These are phyloP conservation scores for Proales similis DNA, from an alignment of 1,140 invertebrate genomes.

Conservation along the genomic window DNA sequence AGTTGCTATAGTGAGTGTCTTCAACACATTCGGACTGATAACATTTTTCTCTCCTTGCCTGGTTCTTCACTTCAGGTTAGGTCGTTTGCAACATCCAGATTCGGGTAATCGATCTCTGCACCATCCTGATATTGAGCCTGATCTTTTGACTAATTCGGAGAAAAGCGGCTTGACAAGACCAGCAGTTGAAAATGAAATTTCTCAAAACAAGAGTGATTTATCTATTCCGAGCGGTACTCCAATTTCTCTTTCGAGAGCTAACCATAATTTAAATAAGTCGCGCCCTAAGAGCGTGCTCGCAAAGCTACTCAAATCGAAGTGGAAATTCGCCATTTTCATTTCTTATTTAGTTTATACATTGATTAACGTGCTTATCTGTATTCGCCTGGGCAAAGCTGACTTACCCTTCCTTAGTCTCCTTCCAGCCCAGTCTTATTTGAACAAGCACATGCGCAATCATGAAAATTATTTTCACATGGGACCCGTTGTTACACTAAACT, in stretches of 20 bases:
- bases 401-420: constrained; percentile 1
- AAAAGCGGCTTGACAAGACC: background rate
- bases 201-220: background rate
- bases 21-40: constrained; percentile 19
- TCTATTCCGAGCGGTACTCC: background rate
- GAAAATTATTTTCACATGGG: constrained; percentile 9
- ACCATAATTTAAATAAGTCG: constrained; percentile 14
- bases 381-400: background rate
- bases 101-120: too few relatives aligned
- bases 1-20: constrained; percentile 7
- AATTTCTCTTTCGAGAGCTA: background rate
- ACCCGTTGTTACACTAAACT: constrained; percentile 9
- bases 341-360: constrained; percentile 10
- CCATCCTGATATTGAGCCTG: constrained; percentile 3
- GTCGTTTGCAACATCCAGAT: too few relatives aligned
- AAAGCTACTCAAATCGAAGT: background rate
- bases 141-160: constrained; percentile 3
- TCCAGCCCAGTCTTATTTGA: constrained; percentile 18
- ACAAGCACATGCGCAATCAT: constrained; percentile 25
- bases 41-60: constrained; percentile 36
- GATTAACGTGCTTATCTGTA: constrained; percentile 10
- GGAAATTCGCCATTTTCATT: constrained; percentile 3
- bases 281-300: constrained; percentile 1
- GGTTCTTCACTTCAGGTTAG: constrained; percentile 14
- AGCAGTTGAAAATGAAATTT: background rate